Percentiles rank a stretch among this genome's conserved stretches.
Conservation (phyloP, 1,140 invertebrate species). For the Wiebesia pumilae region DNA sequence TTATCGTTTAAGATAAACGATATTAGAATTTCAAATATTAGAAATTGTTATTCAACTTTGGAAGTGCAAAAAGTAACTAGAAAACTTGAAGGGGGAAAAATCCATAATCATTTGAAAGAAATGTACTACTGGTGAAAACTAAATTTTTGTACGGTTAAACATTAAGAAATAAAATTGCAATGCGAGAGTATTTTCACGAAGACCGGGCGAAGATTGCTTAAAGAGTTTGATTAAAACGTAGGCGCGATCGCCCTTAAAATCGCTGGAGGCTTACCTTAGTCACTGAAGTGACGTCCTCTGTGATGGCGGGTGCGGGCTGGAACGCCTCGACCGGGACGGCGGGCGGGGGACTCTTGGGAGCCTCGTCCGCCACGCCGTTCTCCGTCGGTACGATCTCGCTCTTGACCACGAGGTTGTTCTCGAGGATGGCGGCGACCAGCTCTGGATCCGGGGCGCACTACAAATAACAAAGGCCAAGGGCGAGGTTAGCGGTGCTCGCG, state of each 20-base stretch:
- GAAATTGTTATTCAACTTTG: too few species aligned
- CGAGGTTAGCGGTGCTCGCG: neutral
- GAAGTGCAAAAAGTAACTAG: too few species aligned
- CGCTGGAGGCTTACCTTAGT: slow-evolving; percentile 62
- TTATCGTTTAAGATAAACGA: too few species aligned
- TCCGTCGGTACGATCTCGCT: slow-evolving; percentile 63
- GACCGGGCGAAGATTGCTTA: too few species aligned
- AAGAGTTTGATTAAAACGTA: neutral
- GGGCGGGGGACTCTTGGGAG: slow-evolving; percentile 65
- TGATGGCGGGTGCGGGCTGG: slow-evolving; percentile 67
- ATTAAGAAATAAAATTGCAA: too few species aligned
- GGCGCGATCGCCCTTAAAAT: too few species aligned
- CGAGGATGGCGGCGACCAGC: slow-evolving; percentile 53
- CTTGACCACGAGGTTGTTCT: slow-evolving; percentile 56
- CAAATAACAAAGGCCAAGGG: slow-evolving; percentile 43
- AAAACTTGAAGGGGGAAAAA: too few species aligned
- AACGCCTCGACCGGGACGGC: slow-evolving; percentile 63
- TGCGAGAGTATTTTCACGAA: too few species aligned
- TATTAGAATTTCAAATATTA: too few species aligned
- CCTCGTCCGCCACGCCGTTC: slow-evolving; percentile 65
- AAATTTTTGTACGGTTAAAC: too few species aligned
- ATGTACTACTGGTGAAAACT: too few species aligned
- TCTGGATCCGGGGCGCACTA: slow-evolving; percentile 66
- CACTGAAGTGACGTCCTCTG: slow-evolving; percentile 73
- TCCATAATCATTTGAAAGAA: too few species aligned